Evolutionary conservation across 2,113 vertebrate genomes (phyloP).

Genomic region (Ciconia maguari): DNA sequence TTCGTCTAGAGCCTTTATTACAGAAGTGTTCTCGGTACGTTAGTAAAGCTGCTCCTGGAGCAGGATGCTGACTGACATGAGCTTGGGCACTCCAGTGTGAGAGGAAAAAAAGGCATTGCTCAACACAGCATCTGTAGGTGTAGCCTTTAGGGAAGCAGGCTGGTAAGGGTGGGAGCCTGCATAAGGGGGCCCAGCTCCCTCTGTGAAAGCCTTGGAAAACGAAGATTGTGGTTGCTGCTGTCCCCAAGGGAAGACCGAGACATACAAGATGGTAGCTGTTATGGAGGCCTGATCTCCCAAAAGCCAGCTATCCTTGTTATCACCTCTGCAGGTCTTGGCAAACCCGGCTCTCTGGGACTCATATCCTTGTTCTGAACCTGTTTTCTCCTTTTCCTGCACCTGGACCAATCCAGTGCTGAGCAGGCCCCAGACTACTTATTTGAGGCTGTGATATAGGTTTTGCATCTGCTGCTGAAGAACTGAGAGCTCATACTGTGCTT

Average conservation of each 20-base stretch:
- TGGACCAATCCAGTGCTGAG: background rate
- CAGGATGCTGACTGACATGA: background rate
- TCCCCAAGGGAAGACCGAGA: background rate
- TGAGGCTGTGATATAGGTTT: background rate
- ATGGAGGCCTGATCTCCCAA: accelerated
- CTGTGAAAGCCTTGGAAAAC: background rate
- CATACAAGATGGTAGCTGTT: background rate
- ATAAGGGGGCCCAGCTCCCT: background rate
- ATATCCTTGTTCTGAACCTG: background rate
- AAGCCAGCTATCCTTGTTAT: background rate
- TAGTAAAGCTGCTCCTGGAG: background rate
- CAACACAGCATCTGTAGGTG: background rate
- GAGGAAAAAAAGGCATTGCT: background rate
- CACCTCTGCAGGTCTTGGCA: background rate
- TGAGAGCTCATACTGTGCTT: background rate
- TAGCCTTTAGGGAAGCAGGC: background rate
- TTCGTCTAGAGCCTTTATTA: background rate
- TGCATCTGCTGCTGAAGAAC: background rate
- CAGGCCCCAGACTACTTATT: background rate
- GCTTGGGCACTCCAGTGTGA: background rate
- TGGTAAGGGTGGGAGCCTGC: background rate
- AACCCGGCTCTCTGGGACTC: background rate
- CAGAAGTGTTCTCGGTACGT: accelerated
- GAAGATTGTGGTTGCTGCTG: background rate
- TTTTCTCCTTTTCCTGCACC: background rate